Conservation (phyloP, 2,797 vertebrate genomes). For the Setipinna tenuifilis region DNA sequence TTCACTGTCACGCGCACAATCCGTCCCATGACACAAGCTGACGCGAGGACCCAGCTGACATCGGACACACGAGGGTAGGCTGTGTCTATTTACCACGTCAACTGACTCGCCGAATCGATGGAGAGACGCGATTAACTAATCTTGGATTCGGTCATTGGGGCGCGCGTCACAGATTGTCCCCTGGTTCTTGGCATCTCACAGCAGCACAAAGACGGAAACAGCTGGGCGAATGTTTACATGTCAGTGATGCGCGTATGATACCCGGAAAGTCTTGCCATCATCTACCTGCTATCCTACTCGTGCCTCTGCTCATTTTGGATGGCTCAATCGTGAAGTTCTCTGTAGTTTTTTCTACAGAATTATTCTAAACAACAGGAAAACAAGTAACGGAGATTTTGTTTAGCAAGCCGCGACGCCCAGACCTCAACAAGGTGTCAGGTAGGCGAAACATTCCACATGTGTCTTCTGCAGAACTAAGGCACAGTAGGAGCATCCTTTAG, state of each 20-base stretch:
- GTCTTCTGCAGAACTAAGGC: not conserved
- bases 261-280: constrained; percentile 38
- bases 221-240: constrained; percentile 23
- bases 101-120: not conserved
- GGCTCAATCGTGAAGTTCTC: not conserved
- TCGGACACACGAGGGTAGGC: constrained; percentile 10
- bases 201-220: constrained; percentile 14
- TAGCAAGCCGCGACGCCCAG: not conserved
- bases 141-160: constrained; percentile 1
- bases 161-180: not conserved
- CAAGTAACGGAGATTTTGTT: not conserved
- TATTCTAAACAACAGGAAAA: not conserved
- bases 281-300: not conserved
- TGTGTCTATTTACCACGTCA: not conserved
- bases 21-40: constrained; percentile 22
- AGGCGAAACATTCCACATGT: constrained; percentile 19
- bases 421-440: constrained; percentile 7
- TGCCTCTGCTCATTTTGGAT: not conserved
- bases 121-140: not conserved
- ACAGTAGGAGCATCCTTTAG: not conserved
- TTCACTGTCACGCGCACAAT: constrained; percentile 13
- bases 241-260: constrained; percentile 52
- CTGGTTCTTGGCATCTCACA: not conserved
- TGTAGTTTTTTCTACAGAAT: not conserved
- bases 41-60: constrained; percentile 1